Evolutionary conservation across 2,797 vertebrate genomes (phyloP), one percentile per base, ranked within the genome.

Genomic region (Acrossocheilus wenchowensis): DNA sequence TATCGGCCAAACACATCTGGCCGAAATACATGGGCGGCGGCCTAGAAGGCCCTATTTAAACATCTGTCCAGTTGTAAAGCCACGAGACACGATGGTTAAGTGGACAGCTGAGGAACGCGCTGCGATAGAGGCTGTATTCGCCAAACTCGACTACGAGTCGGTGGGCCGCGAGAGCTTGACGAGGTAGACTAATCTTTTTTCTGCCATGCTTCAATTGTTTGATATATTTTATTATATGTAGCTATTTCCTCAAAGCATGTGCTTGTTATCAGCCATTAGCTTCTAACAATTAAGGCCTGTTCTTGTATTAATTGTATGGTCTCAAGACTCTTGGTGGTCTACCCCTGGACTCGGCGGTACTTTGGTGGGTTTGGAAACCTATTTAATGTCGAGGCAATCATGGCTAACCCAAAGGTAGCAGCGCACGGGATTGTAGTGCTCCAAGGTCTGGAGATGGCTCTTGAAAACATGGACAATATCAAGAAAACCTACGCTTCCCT

Each of bases 291-390:
- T 17, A 62, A 48, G 14, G 7, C 6, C 3, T 41, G 15, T n/a
- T 21, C 1, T 23, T 39, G 19, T 69, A 1, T 48, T 68, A 1
- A 8, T 50, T 36, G 11, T 66, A 6, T 34, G 68, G 17, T 26
- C 4, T 60, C 4, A 48, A 98, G 97, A 94, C 95, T 97, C 87
- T 92, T 98, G 87, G 88, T 95, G 0, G 96, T 97, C 5, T 97
- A 97, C 91, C 97, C 97, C 84, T 98, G 97, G 97, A 97, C 97
- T 64, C 96, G 96, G 95, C 95, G 97, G 87, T 96, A 97, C 79
- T 98, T 98, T 0, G 0, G 86, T 0, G 14, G 11, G 36, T 97
- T 97, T 0, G 97, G 97, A 0, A 96, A 97, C 94, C 90, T 98
- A 43, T 95, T 94, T 87, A 95, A 92, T 1, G 0, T 95, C 1